Conservation (phyloP, 37 sponge, comb jelly and placozoan genomes). For the Cliona cf. orientalis region DNA sequence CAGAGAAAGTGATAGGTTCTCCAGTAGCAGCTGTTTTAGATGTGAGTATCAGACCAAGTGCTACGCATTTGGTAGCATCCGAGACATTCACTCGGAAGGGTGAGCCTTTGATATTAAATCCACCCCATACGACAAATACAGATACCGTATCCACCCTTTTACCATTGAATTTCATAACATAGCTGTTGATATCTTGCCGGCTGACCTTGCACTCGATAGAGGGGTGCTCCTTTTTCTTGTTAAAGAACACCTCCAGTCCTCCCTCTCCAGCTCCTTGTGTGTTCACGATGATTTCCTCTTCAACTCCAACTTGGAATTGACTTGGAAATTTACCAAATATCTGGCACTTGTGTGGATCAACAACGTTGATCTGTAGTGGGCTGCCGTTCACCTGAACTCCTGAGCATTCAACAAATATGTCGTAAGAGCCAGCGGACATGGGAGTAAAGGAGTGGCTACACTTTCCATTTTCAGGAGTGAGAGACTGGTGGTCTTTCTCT, state of each 20-base stretch:
- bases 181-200: slow-evolving; percentile 53
- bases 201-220: slow-evolving; percentile 21
- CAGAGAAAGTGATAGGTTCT: slow-evolving; percentile 63
- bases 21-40: slow-evolving; percentile 68
- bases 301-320: slow-evolving; percentile 53
- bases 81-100: slow-evolving; percentile 66
- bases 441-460: slow-evolving; percentile 68
- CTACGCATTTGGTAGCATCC: slow-evolving; percentile 70
- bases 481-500: slow-evolving; percentile 53
- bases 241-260: slow-evolving; percentile 40
- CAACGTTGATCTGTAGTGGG: slow-evolving; percentile 68
- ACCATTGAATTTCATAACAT: slow-evolving; percentile 33
- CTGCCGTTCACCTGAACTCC: slow-evolving; percentile 69
- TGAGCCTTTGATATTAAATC: slow-evolving; percentile 48
- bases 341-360: slow-evolving; percentile 69
- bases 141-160: slow-evolving; percentile 15
- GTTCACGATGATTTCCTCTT: slow-evolving; percentile 64
- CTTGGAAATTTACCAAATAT: slow-evolving; percentile 55
- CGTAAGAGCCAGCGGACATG: slow-evolving; percentile 71
- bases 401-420: slow-evolving; percentile 82
- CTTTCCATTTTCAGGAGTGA: slow-evolving; percentile 7
- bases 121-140: slow-evolving; percentile 57
- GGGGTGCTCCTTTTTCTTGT: slow-evolving; percentile 4
- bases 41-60: slow-evolving; percentile 56
- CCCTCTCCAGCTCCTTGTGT: slow-evolving; percentile 77